phyloP scores from a whole-genome alignment of 2,888 invertebrate species.

The Homarus gammarus region DNA sequence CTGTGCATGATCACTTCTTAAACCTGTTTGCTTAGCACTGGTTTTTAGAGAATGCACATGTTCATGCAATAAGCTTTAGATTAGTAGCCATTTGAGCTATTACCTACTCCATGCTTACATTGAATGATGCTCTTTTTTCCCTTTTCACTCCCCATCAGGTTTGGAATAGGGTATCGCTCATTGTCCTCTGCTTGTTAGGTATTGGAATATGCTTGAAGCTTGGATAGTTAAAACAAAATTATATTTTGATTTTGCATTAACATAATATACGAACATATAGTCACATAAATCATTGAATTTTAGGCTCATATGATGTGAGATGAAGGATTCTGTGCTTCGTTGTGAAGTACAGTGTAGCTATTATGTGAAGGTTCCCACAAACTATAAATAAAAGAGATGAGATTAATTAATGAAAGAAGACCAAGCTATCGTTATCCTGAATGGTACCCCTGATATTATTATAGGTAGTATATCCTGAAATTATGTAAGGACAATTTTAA shows the following conservation, averaged over 20 bases:
- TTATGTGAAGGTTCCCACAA: neutral
- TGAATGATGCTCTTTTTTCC: neutral
- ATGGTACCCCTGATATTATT: neutral
- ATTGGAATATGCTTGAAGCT: neutral
- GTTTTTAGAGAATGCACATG: slow-evolving; percentile 6
- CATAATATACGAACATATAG: neutral
- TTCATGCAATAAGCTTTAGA: neutral
- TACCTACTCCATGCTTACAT: neutral
- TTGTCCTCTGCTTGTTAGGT: neutral
- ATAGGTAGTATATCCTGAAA: neutral
- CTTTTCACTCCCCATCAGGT: neutral
- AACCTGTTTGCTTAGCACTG: slow-evolving; percentile 1
- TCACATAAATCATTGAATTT: no score
- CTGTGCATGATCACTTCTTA: neutral
- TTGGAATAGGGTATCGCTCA: neutral
- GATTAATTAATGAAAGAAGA: neutral
- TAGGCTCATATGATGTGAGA: neutral
- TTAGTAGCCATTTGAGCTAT: neutral
- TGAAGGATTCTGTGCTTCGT: neutral
- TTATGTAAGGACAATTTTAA: no score
- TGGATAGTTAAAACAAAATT: neutral
- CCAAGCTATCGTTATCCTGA: neutral
- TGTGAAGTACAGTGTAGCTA: neutral
- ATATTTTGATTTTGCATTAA: neutral
- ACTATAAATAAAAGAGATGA: neutral